Conservation (phyloP, 2,113 vertebrate species). For the Dendrocopos noguchii region DNA sequence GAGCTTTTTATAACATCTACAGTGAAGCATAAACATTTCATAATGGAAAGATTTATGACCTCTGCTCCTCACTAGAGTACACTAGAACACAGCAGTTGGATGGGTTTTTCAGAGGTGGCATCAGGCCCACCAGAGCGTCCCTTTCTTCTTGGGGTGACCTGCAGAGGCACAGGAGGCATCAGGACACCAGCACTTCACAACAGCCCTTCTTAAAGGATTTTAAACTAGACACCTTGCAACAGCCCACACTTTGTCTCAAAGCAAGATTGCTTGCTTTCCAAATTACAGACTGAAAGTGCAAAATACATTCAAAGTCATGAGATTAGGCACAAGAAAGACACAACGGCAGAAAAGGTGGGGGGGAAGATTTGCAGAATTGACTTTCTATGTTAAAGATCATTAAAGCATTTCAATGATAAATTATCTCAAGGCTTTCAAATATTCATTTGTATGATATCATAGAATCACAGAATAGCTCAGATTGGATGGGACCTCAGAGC, state of each 20-base stretch:
- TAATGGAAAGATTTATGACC: constrained; percentile 52
- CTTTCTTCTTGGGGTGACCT: not conserved
- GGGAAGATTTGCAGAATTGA: not conserved
- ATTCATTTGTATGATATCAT: not conserved
- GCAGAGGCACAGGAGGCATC: not conserved
- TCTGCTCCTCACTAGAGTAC: not conserved
- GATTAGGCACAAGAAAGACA: not conserved
- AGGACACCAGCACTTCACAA: not conserved
- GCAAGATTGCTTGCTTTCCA: not conserved
- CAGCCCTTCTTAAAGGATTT: not conserved
- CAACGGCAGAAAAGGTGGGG: not conserved
- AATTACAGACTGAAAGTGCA: not conserved
- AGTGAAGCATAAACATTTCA: constrained; percentile 62
- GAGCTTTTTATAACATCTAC: constrained; percentile 59
- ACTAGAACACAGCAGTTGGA: not conserved
- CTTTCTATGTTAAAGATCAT: not conserved
- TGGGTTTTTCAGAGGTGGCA: not conserved
- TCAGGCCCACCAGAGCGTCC: not conserved
- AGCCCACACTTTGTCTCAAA: not conserved
- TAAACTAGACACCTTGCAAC: not conserved
- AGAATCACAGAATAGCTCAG: not conserved
- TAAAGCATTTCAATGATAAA: not conserved
- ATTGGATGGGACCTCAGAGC: too few species aligned
- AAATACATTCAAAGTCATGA: not conserved
- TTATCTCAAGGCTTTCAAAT: not conserved